Conservation (phyloP, 1,140 invertebrate species). For the Portunus trituberculatus region DNA sequence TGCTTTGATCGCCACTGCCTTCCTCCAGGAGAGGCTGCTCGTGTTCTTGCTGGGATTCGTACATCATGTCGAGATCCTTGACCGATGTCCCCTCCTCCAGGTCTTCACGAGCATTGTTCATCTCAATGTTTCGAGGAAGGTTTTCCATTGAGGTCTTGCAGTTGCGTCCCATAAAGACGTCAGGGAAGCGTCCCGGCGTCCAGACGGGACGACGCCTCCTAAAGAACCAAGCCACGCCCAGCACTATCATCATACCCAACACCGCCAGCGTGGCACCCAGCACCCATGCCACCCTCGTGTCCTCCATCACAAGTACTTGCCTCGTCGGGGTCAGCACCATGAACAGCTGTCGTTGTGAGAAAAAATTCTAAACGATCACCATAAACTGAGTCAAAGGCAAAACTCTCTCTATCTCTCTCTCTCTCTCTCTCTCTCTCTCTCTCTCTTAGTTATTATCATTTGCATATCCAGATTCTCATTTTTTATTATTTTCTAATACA, state of each 20-base stretch:
- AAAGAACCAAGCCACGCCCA: neutral
- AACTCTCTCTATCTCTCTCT: no score
- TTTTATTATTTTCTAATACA: no score
- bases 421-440: no score
- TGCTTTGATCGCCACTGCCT: neutral
- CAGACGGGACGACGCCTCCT: neutral
- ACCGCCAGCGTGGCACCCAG: neutral
- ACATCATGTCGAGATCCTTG: neutral
- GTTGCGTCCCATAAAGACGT: neutral
- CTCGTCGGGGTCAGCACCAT: neutral
- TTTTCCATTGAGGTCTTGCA: neutral
- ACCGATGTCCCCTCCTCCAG: neutral
- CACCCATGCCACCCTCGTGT: neutral
- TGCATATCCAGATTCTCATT: no score
- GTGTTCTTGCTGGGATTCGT: neutral
- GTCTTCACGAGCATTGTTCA: neutral
- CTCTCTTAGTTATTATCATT: no score
- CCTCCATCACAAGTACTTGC: neutral
- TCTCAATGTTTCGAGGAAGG: neutral
- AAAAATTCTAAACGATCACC: neutral
- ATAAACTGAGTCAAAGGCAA: no score
- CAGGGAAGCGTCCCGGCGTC: neutral
- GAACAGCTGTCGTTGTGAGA: neutral
- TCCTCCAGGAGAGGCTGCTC: neutral
- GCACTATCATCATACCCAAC: neutral